phyloP scores from a whole-genome alignment of 2,113 vertebrate species.

The Pleuronectes platessa region DNA sequence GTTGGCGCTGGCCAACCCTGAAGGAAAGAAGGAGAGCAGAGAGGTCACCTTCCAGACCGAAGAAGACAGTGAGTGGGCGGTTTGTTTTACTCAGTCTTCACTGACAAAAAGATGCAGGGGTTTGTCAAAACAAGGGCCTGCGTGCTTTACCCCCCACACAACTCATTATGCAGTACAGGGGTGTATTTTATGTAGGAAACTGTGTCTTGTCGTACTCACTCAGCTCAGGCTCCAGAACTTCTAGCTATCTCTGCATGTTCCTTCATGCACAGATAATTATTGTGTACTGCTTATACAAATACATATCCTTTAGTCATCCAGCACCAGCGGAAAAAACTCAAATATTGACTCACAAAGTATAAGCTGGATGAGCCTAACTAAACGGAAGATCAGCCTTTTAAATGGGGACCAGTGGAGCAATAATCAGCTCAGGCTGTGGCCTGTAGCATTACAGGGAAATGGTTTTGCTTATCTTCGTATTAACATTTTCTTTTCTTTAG shows the following conservation, averaged over 20 bases:
- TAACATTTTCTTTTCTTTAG: conserved; percentile 71
- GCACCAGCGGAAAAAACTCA: conserved; percentile 39
- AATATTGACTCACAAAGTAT: conserved; percentile 72
- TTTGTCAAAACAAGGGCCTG: too few relatives aligned
- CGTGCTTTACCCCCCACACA: not conserved
- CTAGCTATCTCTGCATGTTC: conserved; percentile 11
- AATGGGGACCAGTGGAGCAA: conserved; percentile 71
- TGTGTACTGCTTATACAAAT: conserved; percentile 57
- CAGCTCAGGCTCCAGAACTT: conserved; percentile 23
- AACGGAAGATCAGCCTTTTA: conserved; percentile 72
- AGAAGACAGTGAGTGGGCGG: conserved; percentile 89
- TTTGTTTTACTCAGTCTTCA: not conserved
- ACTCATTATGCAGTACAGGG: conserved; percentile 19
- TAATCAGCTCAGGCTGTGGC: conserved; percentile 64
- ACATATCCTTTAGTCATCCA: not conserved
- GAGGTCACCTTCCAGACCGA: conserved; percentile 95
- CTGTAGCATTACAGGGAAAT: conserved; percentile 57
- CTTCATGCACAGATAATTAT: conserved; percentile 58
- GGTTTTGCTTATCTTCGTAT: conserved; percentile 71
- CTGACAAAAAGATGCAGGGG: not conserved
- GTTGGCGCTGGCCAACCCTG: conserved; percentile 89
- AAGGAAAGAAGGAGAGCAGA: conserved; percentile 94
- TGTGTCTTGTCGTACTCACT: conserved; percentile 35
- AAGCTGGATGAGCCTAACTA: conserved; percentile 73
- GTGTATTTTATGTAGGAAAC: conserved; percentile 7